phyloP scores from a whole-genome alignment of 2,888 invertebrate genomes.

The Ornithoptera priamus region DNA sequence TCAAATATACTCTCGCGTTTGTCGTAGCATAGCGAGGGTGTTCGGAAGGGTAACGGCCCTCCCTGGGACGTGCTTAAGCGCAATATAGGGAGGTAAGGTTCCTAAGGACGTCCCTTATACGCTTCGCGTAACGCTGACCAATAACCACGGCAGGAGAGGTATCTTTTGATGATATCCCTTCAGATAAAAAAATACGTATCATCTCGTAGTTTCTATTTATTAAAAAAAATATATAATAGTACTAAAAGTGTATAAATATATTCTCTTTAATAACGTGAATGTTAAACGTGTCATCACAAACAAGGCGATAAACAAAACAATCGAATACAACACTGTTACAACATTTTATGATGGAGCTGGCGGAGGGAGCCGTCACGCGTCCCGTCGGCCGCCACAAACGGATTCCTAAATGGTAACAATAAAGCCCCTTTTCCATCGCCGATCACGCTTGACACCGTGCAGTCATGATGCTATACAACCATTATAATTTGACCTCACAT shows the following conservation, averaged over 20 bases:
- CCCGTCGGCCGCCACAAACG: constrained; percentile 50
- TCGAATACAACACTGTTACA: constrained; percentile 25
- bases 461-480: constrained; percentile 35
- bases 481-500: not conserved
- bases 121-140: too few relatives aligned
- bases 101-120: too few relatives aligned
- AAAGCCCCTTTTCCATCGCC: constrained; percentile 42
- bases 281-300: constrained; percentile 22
- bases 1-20: too few relatives aligned
- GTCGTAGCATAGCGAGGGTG: too few relatives aligned
- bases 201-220: too few relatives aligned
- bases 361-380: constrained; percentile 45
- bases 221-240: too few relatives aligned
- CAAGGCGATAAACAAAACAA: constrained; percentile 16
- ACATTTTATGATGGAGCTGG: constrained; percentile 25
- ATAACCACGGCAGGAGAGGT: too few relatives aligned
- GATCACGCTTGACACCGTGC: constrained; percentile 35
- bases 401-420: constrained; percentile 54
- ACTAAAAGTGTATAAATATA: not conserved
- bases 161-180: too few relatives aligned
- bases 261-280: not conserved
- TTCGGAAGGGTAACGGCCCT: too few relatives aligned
- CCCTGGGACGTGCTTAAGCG: too few relatives aligned
- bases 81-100: too few relatives aligned
- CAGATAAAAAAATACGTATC: too few relatives aligned